A percentile compares a stretch with the other conserved stretches of the same genome.
Evolutionary conservation across 2,113 vertebrate species (phyloP).

Genomic region (Hiodon alosoides): DNA sequence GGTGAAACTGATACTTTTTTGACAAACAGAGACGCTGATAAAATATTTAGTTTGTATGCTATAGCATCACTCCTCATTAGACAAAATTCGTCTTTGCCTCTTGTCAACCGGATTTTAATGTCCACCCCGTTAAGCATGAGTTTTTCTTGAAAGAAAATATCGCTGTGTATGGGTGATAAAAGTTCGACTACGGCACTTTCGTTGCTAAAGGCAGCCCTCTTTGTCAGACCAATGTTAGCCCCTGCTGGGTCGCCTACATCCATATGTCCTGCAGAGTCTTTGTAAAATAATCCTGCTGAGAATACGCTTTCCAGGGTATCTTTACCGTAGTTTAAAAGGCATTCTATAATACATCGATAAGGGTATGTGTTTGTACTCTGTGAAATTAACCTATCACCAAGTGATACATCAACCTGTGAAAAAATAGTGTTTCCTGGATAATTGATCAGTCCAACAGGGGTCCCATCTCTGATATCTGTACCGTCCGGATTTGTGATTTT

Average conservation of each 20-base stretch:
- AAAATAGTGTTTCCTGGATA: constrained; percentile 12
- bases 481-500: constrained; percentile 23
- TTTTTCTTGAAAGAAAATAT: neutral
- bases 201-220: too few species aligned
- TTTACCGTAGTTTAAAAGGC: neutral
- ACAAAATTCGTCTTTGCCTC: neutral
- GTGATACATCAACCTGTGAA: too few species aligned
- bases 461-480: neutral
- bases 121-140: neutral
- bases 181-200: too few species aligned
- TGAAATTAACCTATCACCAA: neutral
- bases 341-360: neutral
- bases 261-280: too few species aligned
- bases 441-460: neutral
- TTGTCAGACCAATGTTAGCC: too few species aligned
- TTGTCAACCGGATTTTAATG: neutral
- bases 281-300: too few species aligned
- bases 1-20: neutral
- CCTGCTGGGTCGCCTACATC: too few species aligned
- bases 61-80: neutral
- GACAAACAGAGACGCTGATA: too few species aligned
- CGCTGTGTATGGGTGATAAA: neutral
- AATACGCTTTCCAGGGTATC: too few species aligned
- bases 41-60: neutral
- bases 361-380: constrained; percentile 3